Percentiles rank a stretch among this genome's conserved stretches.
phyloP scores from a whole-genome alignment of 2,113 vertebrate species.

The Cercopithecus mona region DNA sequence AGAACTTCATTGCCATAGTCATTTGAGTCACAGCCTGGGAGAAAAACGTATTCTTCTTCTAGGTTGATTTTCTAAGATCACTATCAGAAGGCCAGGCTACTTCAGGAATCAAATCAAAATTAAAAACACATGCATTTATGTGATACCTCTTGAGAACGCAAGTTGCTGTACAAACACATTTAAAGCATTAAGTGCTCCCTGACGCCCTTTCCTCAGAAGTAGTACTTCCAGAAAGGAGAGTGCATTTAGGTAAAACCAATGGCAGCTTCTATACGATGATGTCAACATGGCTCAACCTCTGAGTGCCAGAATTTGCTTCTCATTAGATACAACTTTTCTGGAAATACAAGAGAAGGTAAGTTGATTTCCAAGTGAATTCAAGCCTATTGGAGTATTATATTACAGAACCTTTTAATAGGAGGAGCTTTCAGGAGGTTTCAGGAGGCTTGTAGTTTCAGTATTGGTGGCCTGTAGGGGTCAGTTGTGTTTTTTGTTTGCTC shows the following conservation, averaged over 20 bases:
- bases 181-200: constrained; percentile 1
- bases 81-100: not conserved
- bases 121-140: not conserved
- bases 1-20: not conserved
- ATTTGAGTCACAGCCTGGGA: not conserved
- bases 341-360: constrained; percentile 22
- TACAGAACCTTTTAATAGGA: not conserved
- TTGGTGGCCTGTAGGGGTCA: not conserved
- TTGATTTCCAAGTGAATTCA: not conserved
- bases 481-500: constrained; percentile 43
- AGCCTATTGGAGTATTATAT: not conserved
- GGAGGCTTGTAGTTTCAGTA: not conserved
- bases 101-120: constrained; percentile 31
- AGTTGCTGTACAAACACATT: not conserved
- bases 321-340: not conserved
- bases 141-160: constrained; percentile 29
- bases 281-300: not conserved
- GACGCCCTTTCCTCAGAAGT: constrained; percentile 32
- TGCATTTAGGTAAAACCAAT: constrained; percentile 26
- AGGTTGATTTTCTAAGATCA: not conserved
- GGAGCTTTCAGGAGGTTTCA: not conserved
- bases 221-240: not conserved
- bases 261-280: not conserved
- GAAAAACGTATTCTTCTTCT: constrained; percentile 22
- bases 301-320: not conserved